Evolutionary conservation across 1,140 invertebrate genomes (phyloP).

Genomic region (Wasmannia auropunctata): DNA sequence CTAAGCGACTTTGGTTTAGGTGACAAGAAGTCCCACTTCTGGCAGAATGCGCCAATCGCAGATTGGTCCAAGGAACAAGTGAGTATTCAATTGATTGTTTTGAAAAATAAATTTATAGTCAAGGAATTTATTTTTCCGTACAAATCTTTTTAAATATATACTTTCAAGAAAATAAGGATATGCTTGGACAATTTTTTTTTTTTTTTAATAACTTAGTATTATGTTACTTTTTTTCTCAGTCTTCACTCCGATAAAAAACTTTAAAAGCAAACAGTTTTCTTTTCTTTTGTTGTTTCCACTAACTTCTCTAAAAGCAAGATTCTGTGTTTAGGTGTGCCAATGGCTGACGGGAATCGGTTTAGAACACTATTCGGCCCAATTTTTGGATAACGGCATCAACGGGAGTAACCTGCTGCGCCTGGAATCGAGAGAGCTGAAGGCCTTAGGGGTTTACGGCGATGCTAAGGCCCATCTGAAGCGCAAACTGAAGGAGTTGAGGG

Average conservation of each 20-base stretch:
- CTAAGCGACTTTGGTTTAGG: conserved; percentile 83
- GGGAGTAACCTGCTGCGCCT: conserved; percentile 92
- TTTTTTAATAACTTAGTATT: background rate
- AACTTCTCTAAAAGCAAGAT: conserved; percentile 17
- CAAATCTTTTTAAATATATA: background rate
- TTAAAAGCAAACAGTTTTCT: background rate
- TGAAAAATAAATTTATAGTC: conserved; percentile 30
- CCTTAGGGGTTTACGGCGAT: conserved; percentile 91
- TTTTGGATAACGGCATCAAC: conserved; percentile 93
- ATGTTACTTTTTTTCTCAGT: background rate
- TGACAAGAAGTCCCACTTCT: conserved; percentile 89
- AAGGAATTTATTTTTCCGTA: background rate
- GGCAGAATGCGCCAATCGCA: conserved; percentile 89
- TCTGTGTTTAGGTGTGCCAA: conserved; percentile 90
- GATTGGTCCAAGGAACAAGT: conserved; percentile 96
- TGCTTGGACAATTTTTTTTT: background rate
- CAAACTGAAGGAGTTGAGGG: conserved; percentile 94
- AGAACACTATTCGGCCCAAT: conserved; percentile 93
- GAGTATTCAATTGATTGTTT: conserved; percentile 63
- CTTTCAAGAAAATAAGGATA: background rate
- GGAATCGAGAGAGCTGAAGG: conserved; percentile 95
- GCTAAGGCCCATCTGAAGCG: conserved; percentile 94
- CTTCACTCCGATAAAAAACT: background rate
- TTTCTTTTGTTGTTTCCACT: background rate
- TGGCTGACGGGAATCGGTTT: conserved; percentile 94